phyloP scores from a whole-genome alignment of 2,888 invertebrate species.

The Drosophila pseudotakahashii region DNA sequence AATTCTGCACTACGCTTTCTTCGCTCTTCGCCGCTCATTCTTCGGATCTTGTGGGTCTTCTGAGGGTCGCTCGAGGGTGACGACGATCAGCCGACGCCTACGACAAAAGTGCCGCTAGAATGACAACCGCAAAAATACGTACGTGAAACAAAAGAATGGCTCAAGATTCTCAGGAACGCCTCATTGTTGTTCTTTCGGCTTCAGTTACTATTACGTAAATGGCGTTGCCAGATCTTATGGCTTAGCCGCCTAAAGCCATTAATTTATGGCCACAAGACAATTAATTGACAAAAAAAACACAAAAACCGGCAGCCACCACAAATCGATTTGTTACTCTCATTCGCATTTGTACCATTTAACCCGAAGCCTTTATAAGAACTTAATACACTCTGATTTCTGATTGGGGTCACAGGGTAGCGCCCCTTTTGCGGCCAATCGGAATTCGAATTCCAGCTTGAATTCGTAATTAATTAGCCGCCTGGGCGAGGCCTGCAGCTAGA shows the following conservation, averaged over 20 bases:
- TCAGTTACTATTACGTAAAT: constrained; percentile 12
- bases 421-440: constrained; percentile 22
- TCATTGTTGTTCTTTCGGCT: constrained; percentile 1
- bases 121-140: constrained; percentile 34
- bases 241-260: neutral
- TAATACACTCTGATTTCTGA: constrained; percentile 4
- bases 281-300: constrained; percentile 28
- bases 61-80: constrained; percentile 20
- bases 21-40: neutral
- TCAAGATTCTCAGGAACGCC: neutral
- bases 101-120: constrained; percentile 61
- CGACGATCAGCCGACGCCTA: constrained; percentile 55
- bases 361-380: constrained; percentile 12
- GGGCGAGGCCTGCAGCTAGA: constrained; percentile 36
- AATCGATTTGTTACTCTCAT: constrained; percentile 28
- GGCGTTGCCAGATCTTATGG: neutral
- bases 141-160: constrained; percentile 6
- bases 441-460: constrained; percentile 13
- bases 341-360: constrained; percentile 17
- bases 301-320: constrained; percentile 18
- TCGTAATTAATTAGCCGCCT: constrained; percentile 34
- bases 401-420: constrained; percentile 42
- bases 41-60: constrained; percentile 22
- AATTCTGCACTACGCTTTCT: constrained; percentile 10
- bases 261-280: constrained; percentile 22